Percentiles rank a stretch among this genome's conserved stretches.
Conservation (phyloP, 2,797 vertebrate species). For the Coilia nasus region DNA sequence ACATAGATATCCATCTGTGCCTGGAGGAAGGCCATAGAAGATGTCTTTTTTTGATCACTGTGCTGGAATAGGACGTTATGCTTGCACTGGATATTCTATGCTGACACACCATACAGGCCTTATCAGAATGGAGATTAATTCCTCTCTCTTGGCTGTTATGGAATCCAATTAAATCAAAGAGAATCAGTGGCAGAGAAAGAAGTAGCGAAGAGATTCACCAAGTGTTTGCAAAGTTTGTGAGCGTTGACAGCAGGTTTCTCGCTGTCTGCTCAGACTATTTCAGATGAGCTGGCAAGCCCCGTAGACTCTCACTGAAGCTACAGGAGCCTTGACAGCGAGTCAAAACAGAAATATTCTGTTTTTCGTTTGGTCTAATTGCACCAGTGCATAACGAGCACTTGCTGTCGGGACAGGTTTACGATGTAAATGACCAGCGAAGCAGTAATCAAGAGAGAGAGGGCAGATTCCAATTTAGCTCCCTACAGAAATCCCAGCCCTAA, state of each 20-base stretch:
- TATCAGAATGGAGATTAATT: slow-evolving; percentile 5
- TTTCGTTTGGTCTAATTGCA: neutral
- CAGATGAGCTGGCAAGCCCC: neutral
- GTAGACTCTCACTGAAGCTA: neutral
- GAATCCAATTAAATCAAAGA: neutral
- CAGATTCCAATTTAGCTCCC: slow-evolving; percentile 26
- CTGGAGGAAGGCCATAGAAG: neutral
- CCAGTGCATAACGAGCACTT: neutral
- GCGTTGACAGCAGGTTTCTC: neutral
- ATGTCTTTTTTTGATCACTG: neutral
- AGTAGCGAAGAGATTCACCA: neutral
- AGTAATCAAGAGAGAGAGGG: neutral
- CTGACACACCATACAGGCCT: neutral
- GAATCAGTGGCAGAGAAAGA: neutral
- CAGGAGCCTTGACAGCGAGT: neutral
- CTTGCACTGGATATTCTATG: neutral
- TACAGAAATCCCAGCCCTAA: slow-evolving; percentile 30
- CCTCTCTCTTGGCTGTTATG: neutral
- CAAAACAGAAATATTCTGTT: neutral
- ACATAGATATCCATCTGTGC: neutral
- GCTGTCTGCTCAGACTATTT: neutral
- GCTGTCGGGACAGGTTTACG: neutral
- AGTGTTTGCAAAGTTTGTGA: neutral
- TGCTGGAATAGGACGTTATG: neutral
- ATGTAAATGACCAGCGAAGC: neutral